Evolutionary conservation across 2,113 vertebrate species (phyloP).

Genomic region (Anarhynchus alexandrinus): DNA sequence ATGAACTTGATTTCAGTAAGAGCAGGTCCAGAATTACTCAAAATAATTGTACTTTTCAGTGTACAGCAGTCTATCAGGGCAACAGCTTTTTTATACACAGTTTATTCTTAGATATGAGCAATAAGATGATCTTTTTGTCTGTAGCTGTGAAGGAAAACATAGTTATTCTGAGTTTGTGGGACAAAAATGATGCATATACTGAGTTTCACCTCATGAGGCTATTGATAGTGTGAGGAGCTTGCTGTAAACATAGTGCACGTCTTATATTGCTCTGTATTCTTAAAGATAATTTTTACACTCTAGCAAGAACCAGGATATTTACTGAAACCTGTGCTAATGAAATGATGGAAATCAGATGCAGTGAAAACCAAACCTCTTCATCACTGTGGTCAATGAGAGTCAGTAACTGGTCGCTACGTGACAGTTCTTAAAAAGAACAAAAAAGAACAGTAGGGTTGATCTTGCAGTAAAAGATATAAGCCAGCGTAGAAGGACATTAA

Average conservation of each 20-base stretch:
- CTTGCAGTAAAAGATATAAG: neutral
- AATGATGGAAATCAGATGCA: neutral
- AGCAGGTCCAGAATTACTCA: neutral
- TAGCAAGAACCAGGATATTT: neutral
- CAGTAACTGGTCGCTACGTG: neutral
- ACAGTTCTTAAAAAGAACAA: neutral
- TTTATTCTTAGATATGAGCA: neutral
- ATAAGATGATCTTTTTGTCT: neutral
- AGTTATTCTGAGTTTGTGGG: neutral
- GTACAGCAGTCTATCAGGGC: neutral
- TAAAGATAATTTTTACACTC: neutral
- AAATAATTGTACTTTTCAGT: neutral
- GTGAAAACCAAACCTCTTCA: neutral
- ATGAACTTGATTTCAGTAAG: neutral
- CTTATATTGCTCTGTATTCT: neutral
- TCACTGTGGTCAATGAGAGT: neutral
- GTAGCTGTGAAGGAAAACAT: neutral
- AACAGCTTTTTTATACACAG: neutral
- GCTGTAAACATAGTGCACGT: neutral
- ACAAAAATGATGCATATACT: neutral
- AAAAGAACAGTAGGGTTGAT: neutral
- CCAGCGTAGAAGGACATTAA: neutral
- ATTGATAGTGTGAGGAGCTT: neutral
- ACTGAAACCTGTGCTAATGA: neutral
- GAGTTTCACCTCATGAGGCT: neutral